phyloP scores from a whole-genome alignment of 2,888 invertebrate genomes.

The Mechanitis mazaeus region DNA sequence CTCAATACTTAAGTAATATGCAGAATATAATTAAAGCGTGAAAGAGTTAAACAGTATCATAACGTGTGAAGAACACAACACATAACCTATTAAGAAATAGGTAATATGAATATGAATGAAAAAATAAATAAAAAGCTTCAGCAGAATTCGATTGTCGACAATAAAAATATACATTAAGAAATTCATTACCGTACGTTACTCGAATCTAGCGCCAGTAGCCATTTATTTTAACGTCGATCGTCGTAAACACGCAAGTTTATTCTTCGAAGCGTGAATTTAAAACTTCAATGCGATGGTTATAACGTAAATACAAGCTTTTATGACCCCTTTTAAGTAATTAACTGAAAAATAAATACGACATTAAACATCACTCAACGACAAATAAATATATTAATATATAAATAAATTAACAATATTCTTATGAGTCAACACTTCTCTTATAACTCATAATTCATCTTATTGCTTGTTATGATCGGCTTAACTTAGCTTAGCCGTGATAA shows the following conservation, averaged over 20 bases:
- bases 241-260: slow-evolving; percentile 15
- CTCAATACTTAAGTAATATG: no score
- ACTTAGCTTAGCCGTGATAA: no score
- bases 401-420: no score
- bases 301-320: slow-evolving; percentile 11
- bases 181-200: slow-evolving; percentile 2
- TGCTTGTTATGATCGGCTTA: no score
- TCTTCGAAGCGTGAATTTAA: slow-evolving; percentile 22
- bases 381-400: slow-evolving; percentile 1
- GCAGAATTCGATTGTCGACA: not conserved
- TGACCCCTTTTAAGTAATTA: slow-evolving; percentile 11
- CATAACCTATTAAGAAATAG: no score
- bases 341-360: slow-evolving; percentile 3
- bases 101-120: not conserved
- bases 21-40: no score
- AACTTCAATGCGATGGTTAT: slow-evolving; percentile 18
- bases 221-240: slow-evolving; percentile 3
- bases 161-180: slow-evolving; percentile 2
- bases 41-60: no score
- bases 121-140: not conserved
- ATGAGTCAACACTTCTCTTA: no score
- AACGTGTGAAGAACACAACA: no score
- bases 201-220: not conserved
- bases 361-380: not conserved
- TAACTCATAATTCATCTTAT: no score